These are phyloP conservation scores for Dryobota labecula DNA, from an alignment of 2,888 invertebrate genomes.

Conservation along the genomic window DNA sequence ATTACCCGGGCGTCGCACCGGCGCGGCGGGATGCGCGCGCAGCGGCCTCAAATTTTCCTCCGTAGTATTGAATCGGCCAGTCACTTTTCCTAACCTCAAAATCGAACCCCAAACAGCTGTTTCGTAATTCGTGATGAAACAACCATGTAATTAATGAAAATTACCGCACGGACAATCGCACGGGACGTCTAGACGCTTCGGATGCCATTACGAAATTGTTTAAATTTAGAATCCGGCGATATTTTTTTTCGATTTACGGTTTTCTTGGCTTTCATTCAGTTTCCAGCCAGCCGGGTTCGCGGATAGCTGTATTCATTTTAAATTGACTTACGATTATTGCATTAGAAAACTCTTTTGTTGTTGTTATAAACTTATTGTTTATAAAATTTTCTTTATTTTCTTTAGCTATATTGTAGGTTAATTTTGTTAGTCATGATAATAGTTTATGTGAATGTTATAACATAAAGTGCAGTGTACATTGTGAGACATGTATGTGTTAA, in stretches of 20 bases:
- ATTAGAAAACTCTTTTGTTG: conserved; percentile 42
- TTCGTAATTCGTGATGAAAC: conserved; percentile 71
- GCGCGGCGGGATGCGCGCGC: conserved; percentile 85
- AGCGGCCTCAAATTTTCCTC: conserved; percentile 74
- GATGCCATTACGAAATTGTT: conserved; percentile 85
- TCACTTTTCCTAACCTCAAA: conserved; percentile 88
- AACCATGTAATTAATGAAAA: conserved; percentile 70
- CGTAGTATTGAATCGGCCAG: conserved; percentile 84
- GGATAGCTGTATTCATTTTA: conserved; percentile 74
- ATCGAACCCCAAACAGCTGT: conserved; percentile 84
- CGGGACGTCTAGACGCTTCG: conserved; percentile 78
- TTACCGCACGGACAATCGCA: conserved; percentile 68
- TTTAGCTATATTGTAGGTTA: conserved; percentile 69
- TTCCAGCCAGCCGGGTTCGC: conserved; percentile 78
- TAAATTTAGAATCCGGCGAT: conserved; percentile 83
- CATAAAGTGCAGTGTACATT: conserved; percentile 67
- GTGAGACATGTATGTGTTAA: conserved; percentile 75
- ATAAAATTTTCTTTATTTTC: conserved; percentile 47
- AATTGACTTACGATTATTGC: conserved; percentile 29
- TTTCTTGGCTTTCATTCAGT: conserved; percentile 87
- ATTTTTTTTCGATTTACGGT: conserved; percentile 83
- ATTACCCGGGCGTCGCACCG: conserved; percentile 70
- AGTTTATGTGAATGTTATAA: conserved; percentile 57
- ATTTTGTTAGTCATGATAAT: conserved; percentile 64
- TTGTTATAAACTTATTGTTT: conserved; percentile 36